A percentile compares a stretch with the other conserved stretches of the same genome.
Conservation (phyloP, 2,113 vertebrate species). For the Dasypus novemcinctus region DNA sequence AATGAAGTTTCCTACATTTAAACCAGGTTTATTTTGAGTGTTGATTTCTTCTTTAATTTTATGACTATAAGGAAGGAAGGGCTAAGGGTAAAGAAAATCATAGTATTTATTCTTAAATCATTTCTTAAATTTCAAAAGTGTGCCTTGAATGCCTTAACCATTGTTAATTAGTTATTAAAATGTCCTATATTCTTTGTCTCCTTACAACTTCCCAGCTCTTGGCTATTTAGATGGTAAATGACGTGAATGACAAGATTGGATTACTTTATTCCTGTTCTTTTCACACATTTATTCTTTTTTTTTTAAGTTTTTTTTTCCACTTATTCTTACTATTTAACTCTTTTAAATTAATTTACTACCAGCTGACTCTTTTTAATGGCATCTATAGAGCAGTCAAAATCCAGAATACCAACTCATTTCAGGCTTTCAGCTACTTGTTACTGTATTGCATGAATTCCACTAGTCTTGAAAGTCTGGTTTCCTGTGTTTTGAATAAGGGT, state of each 20-base stretch:
- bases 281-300: too few relatives aligned
- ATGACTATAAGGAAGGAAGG: neutral
- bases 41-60: neutral
- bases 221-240: neutral
- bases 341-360: neutral
- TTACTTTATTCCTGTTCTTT: neutral
- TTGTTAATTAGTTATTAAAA: neutral
- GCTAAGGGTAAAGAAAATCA: constrained; percentile 24
- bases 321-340: neutral
- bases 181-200: neutral
- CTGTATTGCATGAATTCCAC: neutral
- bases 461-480: neutral
- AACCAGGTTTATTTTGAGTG: constrained; percentile 17
- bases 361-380: neutral
- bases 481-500: neutral
- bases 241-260: neutral
- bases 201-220: neutral
- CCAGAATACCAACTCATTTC: neutral
- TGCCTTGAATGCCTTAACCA: neutral
- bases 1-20: neutral
- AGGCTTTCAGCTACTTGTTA: neutral
- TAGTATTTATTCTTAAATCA: neutral
- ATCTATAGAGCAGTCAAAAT: neutral
- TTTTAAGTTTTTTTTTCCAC: too few relatives aligned
- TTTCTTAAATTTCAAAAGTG: neutral